Conservation (phyloP, 1,140 invertebrate genomes). For the Argopecten irradians region DNA sequence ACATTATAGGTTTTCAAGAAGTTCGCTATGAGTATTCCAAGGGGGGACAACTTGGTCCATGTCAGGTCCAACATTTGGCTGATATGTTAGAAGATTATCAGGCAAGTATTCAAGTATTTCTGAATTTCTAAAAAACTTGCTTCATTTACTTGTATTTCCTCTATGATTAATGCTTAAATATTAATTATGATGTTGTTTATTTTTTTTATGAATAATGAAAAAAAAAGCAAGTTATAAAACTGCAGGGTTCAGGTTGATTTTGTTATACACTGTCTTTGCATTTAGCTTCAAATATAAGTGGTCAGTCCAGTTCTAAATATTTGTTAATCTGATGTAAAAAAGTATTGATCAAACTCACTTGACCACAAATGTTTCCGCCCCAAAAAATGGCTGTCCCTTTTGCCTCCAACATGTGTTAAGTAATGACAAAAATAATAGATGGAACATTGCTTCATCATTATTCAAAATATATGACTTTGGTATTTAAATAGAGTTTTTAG, state of each 20-base stretch:
- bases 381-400: background rate
- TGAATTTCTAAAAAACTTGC: background rate
- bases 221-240: too few relatives aligned
- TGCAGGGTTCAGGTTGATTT: too few relatives aligned
- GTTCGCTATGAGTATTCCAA: constrained; percentile 56
- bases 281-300: too few relatives aligned
- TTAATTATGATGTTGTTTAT: background rate
- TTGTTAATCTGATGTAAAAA: too few relatives aligned
- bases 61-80: constrained; percentile 56
- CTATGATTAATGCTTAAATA: background rate
- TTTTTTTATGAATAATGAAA: background rate
- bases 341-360: too few relatives aligned
- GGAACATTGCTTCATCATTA: background rate
- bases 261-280: too few relatives aligned
- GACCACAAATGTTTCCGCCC: background rate
- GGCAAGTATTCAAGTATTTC: constrained; percentile 35
- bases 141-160: background rate
- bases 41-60: constrained; percentile 57
- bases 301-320: too few relatives aligned
- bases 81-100: constrained; percentile 58
- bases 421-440: background rate
- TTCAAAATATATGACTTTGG: background rate
- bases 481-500: background rate
- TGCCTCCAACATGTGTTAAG: background rate
- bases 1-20: constrained; percentile 62